These are phyloP conservation scores for Microtus pennsylvanicus DNA, from an alignment of 2,113 vertebrate genomes.

Conservation along the genomic window DNA sequence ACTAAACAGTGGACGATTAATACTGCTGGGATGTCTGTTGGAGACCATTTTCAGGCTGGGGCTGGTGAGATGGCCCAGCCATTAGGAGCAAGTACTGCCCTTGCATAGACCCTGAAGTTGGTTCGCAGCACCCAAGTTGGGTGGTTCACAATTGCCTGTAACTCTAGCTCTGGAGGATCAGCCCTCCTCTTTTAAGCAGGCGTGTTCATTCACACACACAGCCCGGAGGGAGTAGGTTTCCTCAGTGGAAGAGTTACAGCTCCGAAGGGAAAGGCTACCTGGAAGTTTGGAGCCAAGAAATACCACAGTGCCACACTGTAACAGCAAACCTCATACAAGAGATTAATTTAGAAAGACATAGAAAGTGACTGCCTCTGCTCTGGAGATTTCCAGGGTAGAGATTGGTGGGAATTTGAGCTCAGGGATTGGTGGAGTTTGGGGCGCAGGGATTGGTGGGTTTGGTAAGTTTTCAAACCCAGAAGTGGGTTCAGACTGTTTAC, in stretches of 20 bases:
- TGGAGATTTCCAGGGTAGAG: no score
- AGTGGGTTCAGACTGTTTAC: not conserved
- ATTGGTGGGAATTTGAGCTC: no score
- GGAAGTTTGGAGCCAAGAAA: not conserved
- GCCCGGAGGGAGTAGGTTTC: not conserved
- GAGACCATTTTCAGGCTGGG: not conserved
- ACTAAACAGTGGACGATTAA: not conserved
- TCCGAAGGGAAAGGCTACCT: not conserved
- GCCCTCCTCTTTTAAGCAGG: no score
- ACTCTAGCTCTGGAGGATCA: not conserved
- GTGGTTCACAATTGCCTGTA: not conserved
- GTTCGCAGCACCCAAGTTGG: not conserved
- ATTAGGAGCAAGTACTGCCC: not conserved
- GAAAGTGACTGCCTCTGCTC: not conserved
- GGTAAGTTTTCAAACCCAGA: not conserved
- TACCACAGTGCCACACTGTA: no score
- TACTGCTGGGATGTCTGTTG: not conserved
- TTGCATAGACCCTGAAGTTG: not conserved
- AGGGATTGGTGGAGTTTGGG: not conserved
- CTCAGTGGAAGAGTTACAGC: not conserved
- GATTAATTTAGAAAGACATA: not conserved
- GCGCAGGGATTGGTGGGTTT: not conserved
- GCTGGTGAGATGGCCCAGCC: not conserved
- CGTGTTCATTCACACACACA: not conserved
- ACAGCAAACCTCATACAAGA: not conserved